Base-by-base conservation (phyloP, 1,140 invertebrate genomes). In the Gryon sp. region DNA sequence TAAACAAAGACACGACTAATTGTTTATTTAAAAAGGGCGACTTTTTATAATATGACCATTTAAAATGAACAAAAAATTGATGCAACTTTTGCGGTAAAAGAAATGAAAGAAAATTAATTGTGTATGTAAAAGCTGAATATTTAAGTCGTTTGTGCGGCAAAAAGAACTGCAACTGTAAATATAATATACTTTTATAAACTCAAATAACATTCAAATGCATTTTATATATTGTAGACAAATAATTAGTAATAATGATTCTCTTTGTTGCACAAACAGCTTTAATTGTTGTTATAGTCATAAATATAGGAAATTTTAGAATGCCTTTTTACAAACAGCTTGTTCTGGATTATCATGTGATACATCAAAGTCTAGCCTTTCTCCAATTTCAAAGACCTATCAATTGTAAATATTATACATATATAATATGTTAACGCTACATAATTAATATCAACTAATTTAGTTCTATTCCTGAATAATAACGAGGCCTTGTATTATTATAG, bases 341-440 rank as follows among this genome's bases (percentile, higher is more conserved):
- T 53, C 36, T 28, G 45, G 62, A 62, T 72, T 72, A 26, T 52
- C 24, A 53, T 62, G 68, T 72, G 57, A 62, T 72, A 72, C 57
- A 63, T 63, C 57, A 57, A 72, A 72, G 68, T 62, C 68, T 70
- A 70, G 55, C 66, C 66, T 70, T 36, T 53, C 41, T 62, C 38
- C 50, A 15, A 32, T 41, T 46, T 55, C 48, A 69, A 59, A 50
- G 36, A 50, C 46, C 53, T 43, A 19, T 30, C 18, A 73, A 1
- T 46, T 74, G 60, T 66, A 74, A 7, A 66, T 59, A 74, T 15
- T n/a, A n/a, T n/a, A n/a, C n/a, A n/a, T n/a, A n/a, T n/a, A n/a
- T n/a, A n/a, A 16, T 52, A 53, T 50, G 4, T 48, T 52, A 57
- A 65, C 38, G 59, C 15, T 40, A 55, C 20, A 36, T 65, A 43